Percentiles rank a stretch among this genome's conserved stretches.
Evolutionary conservation across 2,113 vertebrate genomes (phyloP).

Genomic region (Probosciger aterrimus): DNA sequence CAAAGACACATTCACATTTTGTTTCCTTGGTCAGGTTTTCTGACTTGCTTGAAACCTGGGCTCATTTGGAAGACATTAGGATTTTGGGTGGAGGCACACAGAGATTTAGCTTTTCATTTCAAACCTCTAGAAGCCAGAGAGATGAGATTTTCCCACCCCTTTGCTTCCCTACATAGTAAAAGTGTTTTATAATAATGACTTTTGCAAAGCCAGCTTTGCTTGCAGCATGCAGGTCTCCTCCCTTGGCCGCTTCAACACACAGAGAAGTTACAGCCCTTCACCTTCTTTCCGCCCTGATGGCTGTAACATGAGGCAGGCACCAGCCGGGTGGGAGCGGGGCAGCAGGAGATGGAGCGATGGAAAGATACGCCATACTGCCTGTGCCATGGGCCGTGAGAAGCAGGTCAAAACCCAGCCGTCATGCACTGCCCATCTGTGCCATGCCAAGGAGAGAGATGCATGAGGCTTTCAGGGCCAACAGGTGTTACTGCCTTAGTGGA

Average conservation of each 20-base stretch:
- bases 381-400: neutral
- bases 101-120: neutral
- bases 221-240: neutral
- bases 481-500: neutral
- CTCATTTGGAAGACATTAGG: slow-evolving; percentile 8
- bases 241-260: neutral
- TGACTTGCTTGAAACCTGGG: neutral
- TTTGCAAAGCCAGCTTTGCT: neutral
- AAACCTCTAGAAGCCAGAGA: neutral
- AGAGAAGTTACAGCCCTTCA: slow-evolving; percentile 2
- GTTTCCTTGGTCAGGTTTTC: neutral
- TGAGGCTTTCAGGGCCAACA: neutral
- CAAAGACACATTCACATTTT: neutral
- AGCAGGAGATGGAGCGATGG: neutral
- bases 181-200: neutral
- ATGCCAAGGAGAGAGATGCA: neutral
- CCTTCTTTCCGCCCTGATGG: neutral
- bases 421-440: neutral
- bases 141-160: neutral
- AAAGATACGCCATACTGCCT: neutral
- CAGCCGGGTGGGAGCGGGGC: neutral
- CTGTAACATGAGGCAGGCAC: neutral
- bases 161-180: neutral
- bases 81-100: neutral
- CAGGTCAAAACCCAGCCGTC: neutral